These are phyloP conservation scores for Parazoanthus atlanticus DNA, from an alignment of 92 coral and sea anemone genomes.

Conservation along the genomic window DNA sequence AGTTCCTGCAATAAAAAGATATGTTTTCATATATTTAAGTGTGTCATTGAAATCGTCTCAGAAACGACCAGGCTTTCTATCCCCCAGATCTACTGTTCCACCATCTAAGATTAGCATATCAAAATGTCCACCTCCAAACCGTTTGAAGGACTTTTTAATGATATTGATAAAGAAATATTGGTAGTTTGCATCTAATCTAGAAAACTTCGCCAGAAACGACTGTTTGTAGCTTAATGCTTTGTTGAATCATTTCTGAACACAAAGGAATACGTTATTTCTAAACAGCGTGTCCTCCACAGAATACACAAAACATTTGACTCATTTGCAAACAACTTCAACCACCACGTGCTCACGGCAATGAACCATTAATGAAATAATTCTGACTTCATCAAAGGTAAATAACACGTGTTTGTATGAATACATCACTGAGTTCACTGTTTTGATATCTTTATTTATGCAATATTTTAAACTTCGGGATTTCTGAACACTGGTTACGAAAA, in stretches of 20 bases:
- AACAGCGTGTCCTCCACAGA: neutral
- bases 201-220: neutral
- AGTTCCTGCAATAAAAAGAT: neutral
- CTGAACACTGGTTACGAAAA: neutral
- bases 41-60: neutral
- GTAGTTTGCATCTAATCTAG: neutral
- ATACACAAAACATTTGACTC: neutral
- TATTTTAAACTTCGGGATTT: too few species aligned
- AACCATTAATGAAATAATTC: neutral
- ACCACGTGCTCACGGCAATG: neutral
- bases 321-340: neutral
- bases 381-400: neutral
- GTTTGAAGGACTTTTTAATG: neutral
- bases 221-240: neutral
- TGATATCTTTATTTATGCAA: neutral
- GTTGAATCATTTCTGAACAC: neutral
- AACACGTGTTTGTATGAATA: conserved; percentile 12
- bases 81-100: too few species aligned
- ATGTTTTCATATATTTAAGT: neutral
- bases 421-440: neutral
- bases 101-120: neutral
- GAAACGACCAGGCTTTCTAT: neutral
- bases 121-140: neutral
- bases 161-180: too few species aligned
- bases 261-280: neutral